phyloP scores from a whole-genome alignment of 2,797 vertebrate genomes.

The Pteronotus mesoamericanus region DNA sequence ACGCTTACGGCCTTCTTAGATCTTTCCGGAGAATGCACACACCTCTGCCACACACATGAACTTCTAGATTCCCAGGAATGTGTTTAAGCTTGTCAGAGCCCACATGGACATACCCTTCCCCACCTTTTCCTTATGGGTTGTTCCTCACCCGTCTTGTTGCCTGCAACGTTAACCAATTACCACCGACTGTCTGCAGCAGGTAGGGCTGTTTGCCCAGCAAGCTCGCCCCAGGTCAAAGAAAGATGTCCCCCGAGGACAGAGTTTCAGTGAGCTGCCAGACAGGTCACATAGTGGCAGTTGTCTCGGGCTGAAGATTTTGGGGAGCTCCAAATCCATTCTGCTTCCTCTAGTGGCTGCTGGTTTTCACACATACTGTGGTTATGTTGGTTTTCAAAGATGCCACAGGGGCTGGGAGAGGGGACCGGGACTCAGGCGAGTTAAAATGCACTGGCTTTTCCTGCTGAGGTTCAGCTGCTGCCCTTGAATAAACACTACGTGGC shows the following conservation, averaged over 20 bases:
- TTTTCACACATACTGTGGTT: background rate
- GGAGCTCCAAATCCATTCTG: background rate
- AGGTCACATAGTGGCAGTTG: background rate
- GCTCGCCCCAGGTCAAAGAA: background rate
- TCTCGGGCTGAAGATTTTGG: background rate
- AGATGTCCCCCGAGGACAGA: background rate
- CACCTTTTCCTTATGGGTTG: background rate
- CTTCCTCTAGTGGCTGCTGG: background rate
- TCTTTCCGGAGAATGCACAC: background rate
- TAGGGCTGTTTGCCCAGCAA: background rate
- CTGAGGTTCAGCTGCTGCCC: background rate
- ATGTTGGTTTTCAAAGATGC: background rate
- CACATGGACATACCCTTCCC: background rate
- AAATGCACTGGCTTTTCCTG: background rate
- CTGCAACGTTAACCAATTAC: background rate
- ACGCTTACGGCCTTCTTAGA: background rate
- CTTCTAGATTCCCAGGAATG: background rate
- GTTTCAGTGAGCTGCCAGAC: background rate
- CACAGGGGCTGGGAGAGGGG: background rate
- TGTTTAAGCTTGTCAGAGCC: background rate
- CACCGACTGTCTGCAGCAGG: background rate
- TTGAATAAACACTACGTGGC: background rate
- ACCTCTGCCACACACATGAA: background rate
- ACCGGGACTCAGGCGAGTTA: background rate
- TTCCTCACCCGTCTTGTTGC: background rate